Conservation (phyloP, 2,113 vertebrate species). For the Actinemys pallida region DNA sequence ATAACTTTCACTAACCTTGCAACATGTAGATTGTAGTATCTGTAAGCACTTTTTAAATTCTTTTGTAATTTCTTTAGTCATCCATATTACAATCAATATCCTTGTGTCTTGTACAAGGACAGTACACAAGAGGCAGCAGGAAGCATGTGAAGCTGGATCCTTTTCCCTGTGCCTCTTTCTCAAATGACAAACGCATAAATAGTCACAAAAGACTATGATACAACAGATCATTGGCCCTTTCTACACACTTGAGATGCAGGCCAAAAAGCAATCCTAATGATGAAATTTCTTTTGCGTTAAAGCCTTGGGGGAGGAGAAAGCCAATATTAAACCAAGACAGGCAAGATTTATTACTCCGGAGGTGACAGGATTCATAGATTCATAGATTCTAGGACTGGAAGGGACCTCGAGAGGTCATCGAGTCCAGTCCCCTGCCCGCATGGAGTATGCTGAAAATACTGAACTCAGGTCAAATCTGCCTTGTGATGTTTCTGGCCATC, state of each 20-base stretch:
- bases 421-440: no score
- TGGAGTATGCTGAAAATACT: slow-evolving; percentile 20
- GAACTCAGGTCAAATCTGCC: slow-evolving; percentile 44
- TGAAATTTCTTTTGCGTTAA: not conserved
- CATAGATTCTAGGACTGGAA: no score
- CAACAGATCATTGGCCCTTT: not conserved
- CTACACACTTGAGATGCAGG: not conserved
- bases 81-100: not conserved
- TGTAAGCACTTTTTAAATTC: not conserved
- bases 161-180: not conserved
- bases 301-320: slow-evolving; percentile 5
- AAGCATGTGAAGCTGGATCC: not conserved
- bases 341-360: not conserved
- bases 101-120: not conserved
- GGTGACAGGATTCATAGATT: not conserved
- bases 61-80: not conserved
- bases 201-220: not conserved
- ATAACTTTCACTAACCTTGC: not conserved
- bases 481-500: not conserved
- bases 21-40: not conserved
- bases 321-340: not conserved
- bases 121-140: not conserved
- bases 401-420: no score
- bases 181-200: not conserved
- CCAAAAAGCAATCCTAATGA: not conserved